Base-by-base conservation (phyloP, 2,888 invertebrate species). In the Epinotia bilunana region DNA sequence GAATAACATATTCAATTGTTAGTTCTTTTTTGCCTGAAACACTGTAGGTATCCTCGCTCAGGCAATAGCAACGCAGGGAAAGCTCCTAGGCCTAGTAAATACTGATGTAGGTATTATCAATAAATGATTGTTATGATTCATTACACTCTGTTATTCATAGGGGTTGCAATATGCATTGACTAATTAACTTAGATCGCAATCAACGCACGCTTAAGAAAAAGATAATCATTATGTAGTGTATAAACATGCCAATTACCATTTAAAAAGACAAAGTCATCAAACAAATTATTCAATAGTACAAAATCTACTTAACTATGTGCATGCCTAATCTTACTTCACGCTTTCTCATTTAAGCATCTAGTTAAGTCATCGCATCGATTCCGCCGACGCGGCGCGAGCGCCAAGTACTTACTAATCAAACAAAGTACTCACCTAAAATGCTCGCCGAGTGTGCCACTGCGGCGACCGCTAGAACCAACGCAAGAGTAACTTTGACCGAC, bases 341-440 rank as follows among this genome's bases (percentile, higher is more conserved):
- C 75, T 75, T 75, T 75, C 75, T 75, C 75, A 75, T 75, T 75
- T 72, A 72, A 75, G 61, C 65, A 72, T 67, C 72, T 63, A 20
- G 62, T 57, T 55, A 69, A 73, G 57, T 64, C 57, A 64, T 65
- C 71, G 60, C 9, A 60, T 72, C 61, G 53, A 74, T 70, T 74
- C 74, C 9, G 57, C 16, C 60, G 60, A 68, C 58, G 57, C 46
- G 60, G 13, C 64, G 39, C 55, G 69, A 43, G 71, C 70, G 61
- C 46, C 7, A 55, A 55, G 55, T 67, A 77, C 73, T 78, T 76
- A 77, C 79, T 74, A 80, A 76, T 80, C 79, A 79, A 78, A 80
- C 77, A 77, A 82, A 80, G 83, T 83, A 93, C 94, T 94, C 80
- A 94, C 94, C 94, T 83, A 94, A 91, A 88, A 94, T 90, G 82